Evolutionary conservation across 2,888 invertebrate genomes (phyloP).

Genomic region (Sphaerophoria taeniata): DNA sequence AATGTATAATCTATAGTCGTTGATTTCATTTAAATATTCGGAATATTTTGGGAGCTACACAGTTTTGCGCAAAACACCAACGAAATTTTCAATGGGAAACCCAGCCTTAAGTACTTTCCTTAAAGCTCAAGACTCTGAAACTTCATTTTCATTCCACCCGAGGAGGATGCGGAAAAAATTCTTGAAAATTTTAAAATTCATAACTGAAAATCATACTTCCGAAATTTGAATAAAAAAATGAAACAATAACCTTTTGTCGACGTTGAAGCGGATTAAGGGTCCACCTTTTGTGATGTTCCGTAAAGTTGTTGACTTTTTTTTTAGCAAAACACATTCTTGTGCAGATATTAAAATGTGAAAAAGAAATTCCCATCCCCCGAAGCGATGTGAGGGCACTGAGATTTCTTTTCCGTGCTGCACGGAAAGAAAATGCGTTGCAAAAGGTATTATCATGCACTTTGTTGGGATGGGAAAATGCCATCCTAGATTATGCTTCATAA

Average conservation of each 20-base stretch:
- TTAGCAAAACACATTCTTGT: constrained; percentile 50
- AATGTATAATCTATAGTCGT: too few relatives aligned
- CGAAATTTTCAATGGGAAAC: too few relatives aligned
- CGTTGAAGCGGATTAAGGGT: constrained; percentile 32
- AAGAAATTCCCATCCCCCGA: background rate
- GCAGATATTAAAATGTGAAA: constrained; percentile 48
- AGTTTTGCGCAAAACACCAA: too few relatives aligned
- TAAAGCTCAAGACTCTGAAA: background rate
- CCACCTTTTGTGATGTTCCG: constrained; percentile 36
- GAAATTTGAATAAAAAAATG: background rate
- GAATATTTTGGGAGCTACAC: too few relatives aligned
- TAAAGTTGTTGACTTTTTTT: constrained; percentile 51
- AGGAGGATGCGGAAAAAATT: background rate
- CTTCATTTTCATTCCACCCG: background rate
- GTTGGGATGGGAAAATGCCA: constrained; percentile 35
- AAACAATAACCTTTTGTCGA: constrained; percentile 30
- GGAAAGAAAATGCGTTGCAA: constrained; percentile 7
- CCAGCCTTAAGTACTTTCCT: too few relatives aligned
- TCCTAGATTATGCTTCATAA: constrained; percentile 57
- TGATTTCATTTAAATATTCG: too few relatives aligned
- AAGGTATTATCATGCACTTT: constrained; percentile 35
- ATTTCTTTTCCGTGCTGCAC: background rate
- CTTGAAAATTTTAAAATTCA: background rate
- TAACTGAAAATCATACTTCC: constrained; percentile 6
- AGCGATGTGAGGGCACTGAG: background rate